Base-by-base conservation (phyloP, 2,888 invertebrate species). In the Ichneumoninae sp. region DNA sequence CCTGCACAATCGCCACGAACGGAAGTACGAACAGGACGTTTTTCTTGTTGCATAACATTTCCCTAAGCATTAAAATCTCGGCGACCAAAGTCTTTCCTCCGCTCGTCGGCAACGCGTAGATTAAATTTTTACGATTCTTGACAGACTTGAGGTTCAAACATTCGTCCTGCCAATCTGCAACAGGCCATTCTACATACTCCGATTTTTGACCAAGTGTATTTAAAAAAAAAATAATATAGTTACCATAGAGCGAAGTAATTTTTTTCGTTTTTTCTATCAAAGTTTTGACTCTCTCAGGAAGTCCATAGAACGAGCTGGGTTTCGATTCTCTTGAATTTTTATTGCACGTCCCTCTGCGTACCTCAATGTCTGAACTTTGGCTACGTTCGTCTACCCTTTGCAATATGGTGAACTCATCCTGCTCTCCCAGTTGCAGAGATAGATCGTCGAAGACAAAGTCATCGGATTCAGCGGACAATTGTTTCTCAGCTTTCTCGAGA, bases 61-160 rank as follows among this genome's bases (percentile, higher is more conserved):
- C 98, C 63, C 96, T 95, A 22, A 99, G 94, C 95, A 99, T 98
- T 69, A 99, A 94, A 83, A 99, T 97, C 94, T 99, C 99, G 0
- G 99, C 99, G 13, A 99, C 98, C 40, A 99, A 94, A 0, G 99
- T 99, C 95, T 99, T 99, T 0, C 99, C 99, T 0, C 99, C 99
- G 92, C 99, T 98, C 0, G 99, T 99, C 0, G 99, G 99, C 60
- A 99, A 94, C 0, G 98, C 98, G 92, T 99, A 98, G 83, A 99
- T 96, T 63, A 99, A 95, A 94, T 99, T 99, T 86, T 95, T 95
- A 57, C 96, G 95, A 13, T 95, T 94, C 82, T 95, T 94, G 33
- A 98, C 95, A 2, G 97, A 97, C n/a, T 96, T 95, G 52, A 98
- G 94, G 83, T 95, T 96, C 4, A 99, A 94, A 92, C 99, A 99